Percentiles rank a stretch among this genome's conserved stretches.
Conservation (phyloP, 2,888 invertebrate genomes). For the Taenaris catops region DNA sequence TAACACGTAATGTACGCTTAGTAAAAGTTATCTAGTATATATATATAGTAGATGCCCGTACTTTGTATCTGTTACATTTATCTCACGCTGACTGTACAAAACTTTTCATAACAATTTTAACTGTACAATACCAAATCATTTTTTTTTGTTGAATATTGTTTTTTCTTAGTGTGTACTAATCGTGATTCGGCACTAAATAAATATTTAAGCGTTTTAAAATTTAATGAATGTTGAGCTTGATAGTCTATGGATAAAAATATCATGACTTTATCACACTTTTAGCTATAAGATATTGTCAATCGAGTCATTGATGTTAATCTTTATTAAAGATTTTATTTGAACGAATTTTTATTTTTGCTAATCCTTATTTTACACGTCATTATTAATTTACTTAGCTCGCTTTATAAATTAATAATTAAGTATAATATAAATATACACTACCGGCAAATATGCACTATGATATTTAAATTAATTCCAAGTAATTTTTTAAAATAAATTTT, state of each 20-base stretch:
- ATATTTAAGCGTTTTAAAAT: constrained; percentile 24
- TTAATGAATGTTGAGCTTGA: constrained; percentile 33
- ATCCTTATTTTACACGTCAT: no score
- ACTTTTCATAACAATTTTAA: no score
- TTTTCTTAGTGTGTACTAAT: constrained; percentile 12
- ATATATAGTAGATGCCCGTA: no score
- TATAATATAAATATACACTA: no score
- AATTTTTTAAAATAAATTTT: no score
- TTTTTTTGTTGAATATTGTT: constrained; percentile 2
- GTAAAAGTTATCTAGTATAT: no score
- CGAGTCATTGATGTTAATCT: constrained; percentile 25
- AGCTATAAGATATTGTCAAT: constrained; percentile 19
- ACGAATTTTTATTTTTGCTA: not conserved
- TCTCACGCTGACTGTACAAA: not conserved
- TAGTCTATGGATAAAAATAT: constrained; percentile 21
- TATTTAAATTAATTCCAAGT: no score
- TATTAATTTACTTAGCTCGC: not conserved
- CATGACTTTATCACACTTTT: constrained; percentile 16
- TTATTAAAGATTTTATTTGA: constrained; percentile 26
- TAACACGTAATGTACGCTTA: no score
- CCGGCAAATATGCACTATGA: no score
- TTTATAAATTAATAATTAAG: not conserved
- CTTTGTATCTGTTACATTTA: no score
- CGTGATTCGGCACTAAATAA: constrained; percentile 28
- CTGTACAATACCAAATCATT: not conserved